A percentile compares a stretch with the other conserved stretches of the same genome.
These are phyloP conservation scores for Pocillopora verrucosa DNA, from an alignment of 64 coral and sea anemone species.

Conservation along the genomic window DNA sequence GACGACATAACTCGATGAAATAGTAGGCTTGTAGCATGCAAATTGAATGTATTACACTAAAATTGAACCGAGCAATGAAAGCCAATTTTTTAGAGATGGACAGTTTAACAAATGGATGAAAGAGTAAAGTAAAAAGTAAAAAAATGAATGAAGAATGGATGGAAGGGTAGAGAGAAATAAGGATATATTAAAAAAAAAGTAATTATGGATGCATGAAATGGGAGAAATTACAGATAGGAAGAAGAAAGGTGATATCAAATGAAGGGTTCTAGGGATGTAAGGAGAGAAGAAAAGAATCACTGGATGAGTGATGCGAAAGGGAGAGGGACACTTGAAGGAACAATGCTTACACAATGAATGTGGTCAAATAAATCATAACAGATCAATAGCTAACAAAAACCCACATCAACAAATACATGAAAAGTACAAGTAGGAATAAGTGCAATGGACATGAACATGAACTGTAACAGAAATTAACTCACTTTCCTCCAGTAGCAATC, in stretches of 20 bases:
- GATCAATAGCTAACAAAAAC: too few relatives aligned
- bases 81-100: too few relatives aligned
- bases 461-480: slow-evolving; percentile 1
- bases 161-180: neutral
- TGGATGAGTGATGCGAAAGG: too few relatives aligned
- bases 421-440: neutral
- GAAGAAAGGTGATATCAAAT: neutral
- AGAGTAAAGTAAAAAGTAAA: neutral
- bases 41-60: neutral
- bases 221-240: neutral
- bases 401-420: neutral
- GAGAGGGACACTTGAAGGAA: too few relatives aligned
- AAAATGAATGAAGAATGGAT: neutral
- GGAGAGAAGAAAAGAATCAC: too few relatives aligned
- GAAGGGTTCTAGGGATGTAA: too few relatives aligned
- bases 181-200: neutral
- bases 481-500: slow-evolving; percentile 96
- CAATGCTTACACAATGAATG: too few relatives aligned
- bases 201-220: neutral
- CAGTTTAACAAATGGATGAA: neutral
- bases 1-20: too few relatives aligned
- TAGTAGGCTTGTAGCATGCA: too few relatives aligned
- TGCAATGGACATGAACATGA: neutral
- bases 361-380: too few relatives aligned
- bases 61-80: too few relatives aligned